Conservation (phyloP, 92 coral and sea anemone species). For the Siderastrea siderea region DNA sequence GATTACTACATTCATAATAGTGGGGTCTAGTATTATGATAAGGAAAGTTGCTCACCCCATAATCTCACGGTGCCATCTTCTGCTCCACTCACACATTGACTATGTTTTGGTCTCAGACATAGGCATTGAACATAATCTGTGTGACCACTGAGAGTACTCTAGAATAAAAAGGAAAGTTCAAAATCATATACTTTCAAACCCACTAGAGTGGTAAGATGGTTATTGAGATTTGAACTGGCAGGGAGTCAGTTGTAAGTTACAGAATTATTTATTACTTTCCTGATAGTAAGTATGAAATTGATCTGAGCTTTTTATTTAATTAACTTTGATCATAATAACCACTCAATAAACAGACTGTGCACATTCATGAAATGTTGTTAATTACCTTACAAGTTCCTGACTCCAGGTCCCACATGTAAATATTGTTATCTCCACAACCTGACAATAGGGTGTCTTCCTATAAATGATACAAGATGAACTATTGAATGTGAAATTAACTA, state of each 20-base stretch:
- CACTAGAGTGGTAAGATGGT: too few species aligned
- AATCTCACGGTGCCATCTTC: constrained; percentile 98
- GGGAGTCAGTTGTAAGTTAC: too few species aligned
- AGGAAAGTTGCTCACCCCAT: constrained; percentile 82
- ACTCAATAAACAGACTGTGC: not conserved
- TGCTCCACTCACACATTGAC: constrained; percentile 92
- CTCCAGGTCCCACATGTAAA: constrained; percentile 95
- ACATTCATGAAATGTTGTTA: not conserved
- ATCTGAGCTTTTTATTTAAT: too few species aligned
- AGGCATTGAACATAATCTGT: constrained; percentile 95
- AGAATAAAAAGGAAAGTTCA: not conserved
- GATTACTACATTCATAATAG: too few species aligned
- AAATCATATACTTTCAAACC: too few species aligned
- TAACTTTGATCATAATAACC: too few species aligned
- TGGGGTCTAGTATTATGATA: not conserved
- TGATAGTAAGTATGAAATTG: too few species aligned
- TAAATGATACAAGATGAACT: not conserved
- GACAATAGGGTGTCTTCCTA: constrained; percentile 82
- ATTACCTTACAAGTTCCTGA: constrained; percentile 87
- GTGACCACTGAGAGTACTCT: constrained; percentile 84
- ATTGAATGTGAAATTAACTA: not conserved
- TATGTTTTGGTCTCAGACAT: constrained; percentile 74
- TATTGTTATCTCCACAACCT: constrained; percentile 96
- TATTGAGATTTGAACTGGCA: too few species aligned
- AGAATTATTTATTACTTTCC: too few species aligned